phyloP scores from a whole-genome alignment of 1,140 invertebrate species.

The Nymphalis io region DNA sequence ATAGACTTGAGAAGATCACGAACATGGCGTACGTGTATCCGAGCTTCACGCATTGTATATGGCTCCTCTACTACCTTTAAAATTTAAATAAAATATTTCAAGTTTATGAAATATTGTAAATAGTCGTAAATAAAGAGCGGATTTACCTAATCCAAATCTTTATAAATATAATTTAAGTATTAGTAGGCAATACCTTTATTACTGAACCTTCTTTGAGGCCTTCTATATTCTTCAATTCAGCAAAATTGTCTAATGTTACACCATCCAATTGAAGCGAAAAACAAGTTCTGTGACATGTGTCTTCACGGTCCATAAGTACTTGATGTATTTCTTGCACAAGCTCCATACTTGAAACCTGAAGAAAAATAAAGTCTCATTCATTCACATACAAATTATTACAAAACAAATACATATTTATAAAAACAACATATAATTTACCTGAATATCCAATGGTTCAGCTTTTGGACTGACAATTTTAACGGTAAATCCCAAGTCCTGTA shows the following conservation, averaged over 20 bases:
- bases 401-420: not conserved
- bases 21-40: conserved; percentile 98
- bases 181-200: conserved; percentile 86
- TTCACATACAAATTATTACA: conserved; percentile 1
- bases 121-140: not conserved
- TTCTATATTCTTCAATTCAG: conserved; percentile 97
- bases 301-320: conserved; percentile 97
- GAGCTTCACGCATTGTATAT: conserved; percentile 98
- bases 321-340: conserved; percentile 99
- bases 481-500: conserved; percentile 96
- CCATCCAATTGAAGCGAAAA: conserved; percentile 98
- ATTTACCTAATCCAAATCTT: not conserved
- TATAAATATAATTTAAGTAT: not conserved
- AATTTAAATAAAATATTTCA: not conserved
- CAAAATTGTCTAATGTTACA: conserved; percentile 97
- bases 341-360: conserved; percentile 96
- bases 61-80: conserved; percentile 92
- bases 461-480: conserved; percentile 95
- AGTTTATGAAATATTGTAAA: not conserved
- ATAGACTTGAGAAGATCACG: conserved; percentile 96
- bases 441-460: conserved; percentile 94
- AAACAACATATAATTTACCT: conserved; percentile 79
- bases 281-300: conserved; percentile 98
- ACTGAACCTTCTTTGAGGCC: conserved; percentile 96
- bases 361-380: not conserved